Evolutionary conservation across 92 coral and sea anemone species (phyloP).

Genomic region (Epizoanthus ramosus): DNA sequence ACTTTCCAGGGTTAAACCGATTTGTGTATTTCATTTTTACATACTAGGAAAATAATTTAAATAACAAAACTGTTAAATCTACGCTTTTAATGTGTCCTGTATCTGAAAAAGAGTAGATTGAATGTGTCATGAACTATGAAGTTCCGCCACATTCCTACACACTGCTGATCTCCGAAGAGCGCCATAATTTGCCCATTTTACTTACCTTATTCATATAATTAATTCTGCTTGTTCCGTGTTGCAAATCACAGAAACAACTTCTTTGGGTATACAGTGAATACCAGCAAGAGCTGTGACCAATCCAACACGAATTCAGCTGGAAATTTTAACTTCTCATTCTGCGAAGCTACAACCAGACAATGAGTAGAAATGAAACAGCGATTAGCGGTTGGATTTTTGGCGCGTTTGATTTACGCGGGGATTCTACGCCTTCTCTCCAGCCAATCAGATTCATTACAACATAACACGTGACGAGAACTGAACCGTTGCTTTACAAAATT

Average conservation of each 20-base stretch:
- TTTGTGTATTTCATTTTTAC: neutral
- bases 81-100: neutral
- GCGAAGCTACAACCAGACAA: slow-evolving; percentile 15
- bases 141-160: slow-evolving; percentile 14
- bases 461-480: slow-evolving; percentile 59
- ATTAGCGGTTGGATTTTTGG: slow-evolving; percentile 90
- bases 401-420: slow-evolving; percentile 99
- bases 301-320: slow-evolving; percentile 28
- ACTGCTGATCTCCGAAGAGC: slow-evolving; percentile 16
- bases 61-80: neutral
- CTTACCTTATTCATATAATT: slow-evolving; percentile 30
- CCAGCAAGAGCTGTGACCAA: slow-evolving; percentile 29
- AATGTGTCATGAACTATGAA: neutral
- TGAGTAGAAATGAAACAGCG: slow-evolving; percentile 8
- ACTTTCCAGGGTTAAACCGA: slow-evolving; percentile 20
- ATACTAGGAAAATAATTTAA: neutral
- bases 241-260: neutral
- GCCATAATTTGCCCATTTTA: slow-evolving; percentile 7
- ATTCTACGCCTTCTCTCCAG: slow-evolving; percentile 54
- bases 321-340: slow-evolving; percentile 52
- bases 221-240: neutral
- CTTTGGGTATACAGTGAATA: neutral
- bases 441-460: slow-evolving; percentile 64
- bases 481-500: slow-evolving; percentile 31
- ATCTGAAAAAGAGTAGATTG: neutral